These are phyloP conservation scores for Strongylocentrotus purpuratus DNA, from an alignment of 35 echinoderm and acorn worm species.

Conservation along the genomic window DNA sequence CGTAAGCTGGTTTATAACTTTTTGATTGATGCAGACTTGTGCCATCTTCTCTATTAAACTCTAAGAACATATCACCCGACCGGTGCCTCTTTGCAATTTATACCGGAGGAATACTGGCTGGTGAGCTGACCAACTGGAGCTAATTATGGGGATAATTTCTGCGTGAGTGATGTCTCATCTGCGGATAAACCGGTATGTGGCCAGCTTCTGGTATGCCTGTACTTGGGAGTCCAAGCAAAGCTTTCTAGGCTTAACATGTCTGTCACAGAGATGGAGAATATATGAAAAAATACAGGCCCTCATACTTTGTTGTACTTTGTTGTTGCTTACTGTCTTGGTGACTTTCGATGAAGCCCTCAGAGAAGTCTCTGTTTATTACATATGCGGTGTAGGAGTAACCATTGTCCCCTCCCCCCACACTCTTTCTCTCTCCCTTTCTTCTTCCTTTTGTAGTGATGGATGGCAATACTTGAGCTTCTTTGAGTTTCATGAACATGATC, in stretches of 20 bases:
- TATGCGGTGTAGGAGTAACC: background rate
- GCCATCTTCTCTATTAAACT: too few relatives aligned
- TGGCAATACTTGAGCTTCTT: background rate
- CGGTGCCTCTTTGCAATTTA: background rate
- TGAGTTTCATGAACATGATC: background rate
- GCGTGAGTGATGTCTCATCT: background rate
- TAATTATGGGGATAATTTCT: background rate
- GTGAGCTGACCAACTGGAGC: background rate
- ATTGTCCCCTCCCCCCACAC: too few relatives aligned
- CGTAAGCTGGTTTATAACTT: background rate
- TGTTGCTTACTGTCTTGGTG: background rate
- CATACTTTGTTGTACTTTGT: background rate
- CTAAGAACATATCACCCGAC: background rate
- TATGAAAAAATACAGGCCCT: background rate
- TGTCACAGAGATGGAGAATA: background rate
- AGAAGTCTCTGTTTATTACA: too few relatives aligned
- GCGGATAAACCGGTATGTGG: background rate
- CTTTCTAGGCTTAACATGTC: background rate
- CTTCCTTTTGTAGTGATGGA: background rate
- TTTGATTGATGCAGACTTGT: conserved; percentile 4
- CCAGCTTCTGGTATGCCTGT: background rate
- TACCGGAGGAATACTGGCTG: background rate
- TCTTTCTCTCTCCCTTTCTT: background rate
- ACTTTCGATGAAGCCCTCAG: too few relatives aligned
- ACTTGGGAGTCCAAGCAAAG: background rate